A percentile compares a stretch with the other conserved stretches of the same genome.
phyloP scores from a whole-genome alignment of 2,113 vertebrate species.

The Salvelinus sp. region DNA sequence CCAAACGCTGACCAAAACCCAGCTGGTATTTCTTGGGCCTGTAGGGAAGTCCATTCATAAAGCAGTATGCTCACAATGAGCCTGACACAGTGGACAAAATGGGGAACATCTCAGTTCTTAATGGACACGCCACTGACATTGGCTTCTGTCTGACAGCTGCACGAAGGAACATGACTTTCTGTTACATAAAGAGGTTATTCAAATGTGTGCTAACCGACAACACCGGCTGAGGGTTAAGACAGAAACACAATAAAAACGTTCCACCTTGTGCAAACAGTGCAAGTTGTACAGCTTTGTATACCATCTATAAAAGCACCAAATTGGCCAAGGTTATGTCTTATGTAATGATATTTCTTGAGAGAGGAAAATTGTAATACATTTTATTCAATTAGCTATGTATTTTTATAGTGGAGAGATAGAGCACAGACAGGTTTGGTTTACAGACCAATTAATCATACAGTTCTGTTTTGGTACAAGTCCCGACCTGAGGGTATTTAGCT shows the following conservation, averaged over 20 bases:
- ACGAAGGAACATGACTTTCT: conserved; percentile 16
- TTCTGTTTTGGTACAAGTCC: neutral
- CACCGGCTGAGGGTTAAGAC: neutral
- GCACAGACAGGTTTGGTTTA: neutral
- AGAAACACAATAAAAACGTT: conserved; percentile 1
- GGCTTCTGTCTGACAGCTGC: conserved; percentile 19
- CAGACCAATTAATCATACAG: neutral
- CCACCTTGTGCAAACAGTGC: neutral
- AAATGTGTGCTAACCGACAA: conserved; percentile 1
- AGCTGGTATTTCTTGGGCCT: neutral
- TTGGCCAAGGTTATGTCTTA: neutral
- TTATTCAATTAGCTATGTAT: neutral
- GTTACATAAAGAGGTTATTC: conserved; percentile 25
- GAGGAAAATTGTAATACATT: neutral
- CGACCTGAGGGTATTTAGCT: neutral
- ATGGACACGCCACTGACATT: conserved; percentile 13
- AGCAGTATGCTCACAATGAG: conserved; percentile 17
- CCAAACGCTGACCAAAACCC: neutral
- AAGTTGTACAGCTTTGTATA: neutral
- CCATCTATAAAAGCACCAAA: neutral
- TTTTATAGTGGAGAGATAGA: neutral
- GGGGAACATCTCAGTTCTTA: conserved; percentile 4
- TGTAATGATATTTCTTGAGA: neutral
- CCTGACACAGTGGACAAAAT: conserved; percentile 18
- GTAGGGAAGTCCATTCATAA: conserved; percentile 15